Conservation (phyloP, 2,797 vertebrate species). For the Molossus molossus region DNA sequence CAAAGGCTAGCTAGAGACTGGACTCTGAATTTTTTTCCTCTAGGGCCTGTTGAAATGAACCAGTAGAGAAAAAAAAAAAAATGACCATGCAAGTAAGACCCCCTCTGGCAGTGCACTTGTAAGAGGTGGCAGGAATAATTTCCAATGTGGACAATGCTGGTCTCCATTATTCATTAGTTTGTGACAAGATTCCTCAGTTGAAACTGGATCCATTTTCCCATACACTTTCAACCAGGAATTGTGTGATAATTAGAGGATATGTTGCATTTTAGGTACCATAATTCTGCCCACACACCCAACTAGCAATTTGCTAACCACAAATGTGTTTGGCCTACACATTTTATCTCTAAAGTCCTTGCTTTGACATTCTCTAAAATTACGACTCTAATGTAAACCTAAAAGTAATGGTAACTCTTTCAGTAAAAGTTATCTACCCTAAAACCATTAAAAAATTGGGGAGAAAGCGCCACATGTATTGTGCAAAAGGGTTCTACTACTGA, state of each 20-base stretch:
- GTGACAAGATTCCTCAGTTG: conserved; percentile 65
- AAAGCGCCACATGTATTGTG: background rate
- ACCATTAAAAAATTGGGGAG: background rate
- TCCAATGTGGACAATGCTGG: background rate
- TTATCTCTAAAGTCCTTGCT: conserved; percentile 72
- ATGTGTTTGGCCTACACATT: conserved; percentile 77
- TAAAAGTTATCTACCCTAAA: background rate
- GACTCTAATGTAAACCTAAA: conserved; percentile 39
- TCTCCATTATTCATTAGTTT: conserved; percentile 57
- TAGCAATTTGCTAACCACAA: conserved; percentile 79
- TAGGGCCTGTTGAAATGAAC: background rate
- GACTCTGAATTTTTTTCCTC: background rate
- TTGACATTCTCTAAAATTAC: conserved; percentile 56
- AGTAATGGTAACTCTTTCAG: conserved; percentile 33
- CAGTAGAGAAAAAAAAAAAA: background rate
- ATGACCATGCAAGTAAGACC: background rate
- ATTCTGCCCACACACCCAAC: conserved; percentile 68
- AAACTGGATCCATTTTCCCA: conserved; percentile 79
- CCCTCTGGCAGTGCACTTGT: background rate
- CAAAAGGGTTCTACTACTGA: background rate
- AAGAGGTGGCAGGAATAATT: background rate
- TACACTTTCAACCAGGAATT: conserved; percentile 78
- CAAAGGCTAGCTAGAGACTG: background rate
- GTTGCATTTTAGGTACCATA: conserved; percentile 71
- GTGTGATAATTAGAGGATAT: conserved; percentile 83